These are phyloP conservation scores for Umimayanthus kanabou DNA, from an alignment of 92 coral and sea anemone species.

Conservation along the genomic window DNA sequence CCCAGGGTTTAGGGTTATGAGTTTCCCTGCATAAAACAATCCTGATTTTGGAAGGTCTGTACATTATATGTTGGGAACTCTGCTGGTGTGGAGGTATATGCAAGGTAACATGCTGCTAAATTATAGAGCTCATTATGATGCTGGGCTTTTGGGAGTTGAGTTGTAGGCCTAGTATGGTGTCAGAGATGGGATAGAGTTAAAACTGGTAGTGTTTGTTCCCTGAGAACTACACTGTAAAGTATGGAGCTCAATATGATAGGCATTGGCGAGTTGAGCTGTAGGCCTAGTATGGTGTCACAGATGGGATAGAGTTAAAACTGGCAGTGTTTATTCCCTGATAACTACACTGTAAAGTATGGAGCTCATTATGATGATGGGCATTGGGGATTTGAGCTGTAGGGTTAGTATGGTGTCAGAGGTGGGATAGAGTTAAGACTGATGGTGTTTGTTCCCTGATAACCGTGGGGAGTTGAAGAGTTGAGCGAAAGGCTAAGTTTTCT, in stretches of 20 bases:
- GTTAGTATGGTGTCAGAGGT: neutral
- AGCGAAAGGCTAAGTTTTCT: neutral
- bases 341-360: neutral
- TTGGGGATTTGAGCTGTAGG: neutral
- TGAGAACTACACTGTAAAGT: neutral
- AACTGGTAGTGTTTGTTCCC: no score
- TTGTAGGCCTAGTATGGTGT: neutral
- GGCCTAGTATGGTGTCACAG: neutral
- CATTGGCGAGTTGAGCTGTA: no score
- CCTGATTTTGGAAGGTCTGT: no score
- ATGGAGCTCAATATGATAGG: neutral
- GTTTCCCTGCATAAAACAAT: no score
- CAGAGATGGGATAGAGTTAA: neutral
- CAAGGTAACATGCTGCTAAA: no score
- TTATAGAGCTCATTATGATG: neutral
- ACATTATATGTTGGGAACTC: no score
- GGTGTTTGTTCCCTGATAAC: neutral
- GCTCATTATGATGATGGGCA: neutral
- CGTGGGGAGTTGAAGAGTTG: neutral
- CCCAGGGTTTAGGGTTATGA: no score
- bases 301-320: neutral
- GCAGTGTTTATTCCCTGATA: no score
- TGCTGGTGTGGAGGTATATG: no score
- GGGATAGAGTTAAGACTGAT: neutral
- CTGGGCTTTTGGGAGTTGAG: neutral